A percentile compares a stretch with the other conserved stretches of the same genome.
Conservation (phyloP, 2,888 invertebrate genomes). For the Microctonus hyperodae region DNA sequence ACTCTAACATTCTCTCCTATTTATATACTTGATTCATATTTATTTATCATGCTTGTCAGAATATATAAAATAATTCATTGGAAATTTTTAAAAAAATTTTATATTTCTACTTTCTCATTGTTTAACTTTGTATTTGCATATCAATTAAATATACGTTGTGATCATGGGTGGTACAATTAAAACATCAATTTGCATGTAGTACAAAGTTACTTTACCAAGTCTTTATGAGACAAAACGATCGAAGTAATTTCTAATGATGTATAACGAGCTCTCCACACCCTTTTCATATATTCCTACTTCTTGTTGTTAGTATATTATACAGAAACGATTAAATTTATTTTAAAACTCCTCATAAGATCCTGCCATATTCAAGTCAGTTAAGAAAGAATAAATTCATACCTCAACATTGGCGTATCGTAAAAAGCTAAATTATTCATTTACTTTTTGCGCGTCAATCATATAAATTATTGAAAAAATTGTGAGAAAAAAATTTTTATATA, state of each 20-base stretch:
- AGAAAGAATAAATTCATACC: background rate
- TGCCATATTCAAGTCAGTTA: background rate
- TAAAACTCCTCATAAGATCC: background rate
- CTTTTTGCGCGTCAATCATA: background rate
- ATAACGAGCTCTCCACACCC: slow-evolving; percentile 27
- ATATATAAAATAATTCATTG: background rate
- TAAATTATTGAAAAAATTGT: background rate
- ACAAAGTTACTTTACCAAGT: background rate
- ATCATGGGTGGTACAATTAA: slow-evolving; percentile 26
- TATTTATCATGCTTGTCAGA: background rate
- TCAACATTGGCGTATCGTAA: background rate
- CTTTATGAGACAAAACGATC: slow-evolving; percentile 19
- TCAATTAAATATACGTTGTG: slow-evolving; percentile 16
- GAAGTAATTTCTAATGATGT: slow-evolving; percentile 26
- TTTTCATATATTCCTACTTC: background rate
- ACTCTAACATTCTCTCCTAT: background rate
- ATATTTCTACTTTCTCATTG: background rate
- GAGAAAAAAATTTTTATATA: no score
- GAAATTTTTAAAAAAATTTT: background rate
- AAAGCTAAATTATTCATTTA: background rate
- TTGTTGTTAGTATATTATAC: no score
- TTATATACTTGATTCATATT: background rate
- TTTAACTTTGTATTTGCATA: background rate
- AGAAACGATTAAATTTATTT: background rate
- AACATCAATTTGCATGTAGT: slow-evolving; percentile 22